Percentiles rank a stretch among this genome's conserved stretches.
Conservation (phyloP, 2,888 invertebrate genomes). For the Nyleta sp. region DNA sequence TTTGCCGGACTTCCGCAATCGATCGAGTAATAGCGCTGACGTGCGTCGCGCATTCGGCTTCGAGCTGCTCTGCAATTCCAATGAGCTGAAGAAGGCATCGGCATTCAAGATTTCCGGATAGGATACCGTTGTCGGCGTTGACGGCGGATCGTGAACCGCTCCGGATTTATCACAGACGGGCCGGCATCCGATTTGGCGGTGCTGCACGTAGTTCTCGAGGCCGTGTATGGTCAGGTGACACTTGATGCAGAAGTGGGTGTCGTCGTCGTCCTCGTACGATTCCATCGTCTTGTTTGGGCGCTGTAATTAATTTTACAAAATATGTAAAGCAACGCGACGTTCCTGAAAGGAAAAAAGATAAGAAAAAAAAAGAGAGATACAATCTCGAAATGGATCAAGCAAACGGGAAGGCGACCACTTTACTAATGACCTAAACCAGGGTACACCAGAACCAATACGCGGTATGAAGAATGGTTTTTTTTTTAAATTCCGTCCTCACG, state of each 20-base stretch:
- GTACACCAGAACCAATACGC: no score
- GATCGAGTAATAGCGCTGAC: conserved; percentile 65
- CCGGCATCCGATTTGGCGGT: conserved; percentile 89
- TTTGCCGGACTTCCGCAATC: conserved; percentile 68
- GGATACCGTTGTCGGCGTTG: conserved; percentile 82
- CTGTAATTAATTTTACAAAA: no score
- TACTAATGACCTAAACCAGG: no score
- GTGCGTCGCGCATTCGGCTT: conserved; percentile 83
- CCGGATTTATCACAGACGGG: conserved; percentile 70
- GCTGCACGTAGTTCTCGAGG: conserved; percentile 93
- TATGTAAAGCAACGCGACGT: no score
- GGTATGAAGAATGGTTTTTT: no score
- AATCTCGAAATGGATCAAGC: no score
- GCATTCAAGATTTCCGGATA: conserved; percentile 85
- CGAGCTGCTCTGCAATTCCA: conserved; percentile 90
- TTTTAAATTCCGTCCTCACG: no score
- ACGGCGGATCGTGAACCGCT: conserved; percentile 74
- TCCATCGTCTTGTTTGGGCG: conserved; percentile 69
- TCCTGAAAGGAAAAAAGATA: no score
- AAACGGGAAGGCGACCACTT: no score
- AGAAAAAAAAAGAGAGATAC: no score
- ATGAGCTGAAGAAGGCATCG: conserved; percentile 93
- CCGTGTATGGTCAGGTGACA: conserved; percentile 93
- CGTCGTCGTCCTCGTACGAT: conserved; percentile 88
- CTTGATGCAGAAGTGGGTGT: conserved; percentile 94